Conservation (phyloP, 2,797 vertebrate genomes). For the Gymnocypris eckloni region DNA sequence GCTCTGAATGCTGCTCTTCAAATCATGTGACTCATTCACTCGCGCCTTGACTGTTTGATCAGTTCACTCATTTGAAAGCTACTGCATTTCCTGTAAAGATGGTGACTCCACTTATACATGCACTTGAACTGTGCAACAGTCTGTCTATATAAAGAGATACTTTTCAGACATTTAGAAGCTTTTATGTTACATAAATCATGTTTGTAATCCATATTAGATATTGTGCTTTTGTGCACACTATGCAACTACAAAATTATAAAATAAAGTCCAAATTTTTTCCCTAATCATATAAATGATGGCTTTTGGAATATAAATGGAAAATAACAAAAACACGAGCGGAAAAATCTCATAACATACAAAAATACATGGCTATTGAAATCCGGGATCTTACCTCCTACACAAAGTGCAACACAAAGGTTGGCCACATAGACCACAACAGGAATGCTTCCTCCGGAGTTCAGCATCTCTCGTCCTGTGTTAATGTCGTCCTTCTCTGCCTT, state of each 20-base stretch:
- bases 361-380: constrained; percentile 20
- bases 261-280: neutral
- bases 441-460: constrained; percentile 66
- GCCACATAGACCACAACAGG: constrained; percentile 68
- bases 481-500: constrained; percentile 52
- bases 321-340: neutral
- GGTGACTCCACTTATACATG: constrained; percentile 12
- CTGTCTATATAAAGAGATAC: neutral
- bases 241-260: neutral
- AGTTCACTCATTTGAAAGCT: constrained; percentile 6
- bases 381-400: constrained; percentile 77
- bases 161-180: no score
- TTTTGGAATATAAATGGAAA: neutral
- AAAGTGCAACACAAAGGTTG: constrained; percentile 69
- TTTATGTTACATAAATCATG: neutral
- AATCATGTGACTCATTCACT: constrained; percentile 34
- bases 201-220: neutral
- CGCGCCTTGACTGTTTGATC: neutral
- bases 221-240: neutral
- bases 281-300: neutral
- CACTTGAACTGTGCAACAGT: constrained; percentile 6
- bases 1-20: constrained; percentile 12
- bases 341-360: neutral
- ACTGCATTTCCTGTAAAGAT: constrained; percentile 18
- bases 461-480: constrained; percentile 72